These are phyloP conservation scores for Pygoscelis adeliae DNA, from an alignment of 2,113 vertebrate species.

Conservation along the genomic window DNA sequence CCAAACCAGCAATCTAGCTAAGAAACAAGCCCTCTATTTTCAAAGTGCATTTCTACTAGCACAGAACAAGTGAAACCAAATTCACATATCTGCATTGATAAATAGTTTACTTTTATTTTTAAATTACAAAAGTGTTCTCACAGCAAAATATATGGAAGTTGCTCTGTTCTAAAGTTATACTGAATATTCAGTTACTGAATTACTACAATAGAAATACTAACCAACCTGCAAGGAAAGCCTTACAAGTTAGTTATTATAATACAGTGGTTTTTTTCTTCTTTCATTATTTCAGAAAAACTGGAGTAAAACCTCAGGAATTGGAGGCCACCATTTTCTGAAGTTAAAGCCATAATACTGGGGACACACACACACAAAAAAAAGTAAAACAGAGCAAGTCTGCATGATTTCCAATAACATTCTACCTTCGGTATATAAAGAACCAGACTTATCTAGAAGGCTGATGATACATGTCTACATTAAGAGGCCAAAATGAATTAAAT, in stretches of 20 bases:
- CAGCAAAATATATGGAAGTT: neutral
- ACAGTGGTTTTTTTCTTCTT: neutral
- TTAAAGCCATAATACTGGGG: neutral
- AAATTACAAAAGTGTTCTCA: neutral
- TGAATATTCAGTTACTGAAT: neutral
- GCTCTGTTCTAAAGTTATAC: neutral
- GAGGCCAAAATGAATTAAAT: neutral
- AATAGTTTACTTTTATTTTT: neutral
- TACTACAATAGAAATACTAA: neutral
- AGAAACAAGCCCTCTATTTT: neutral
- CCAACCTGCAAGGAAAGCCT: neutral
- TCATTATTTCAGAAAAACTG: slow-evolving; percentile 3
- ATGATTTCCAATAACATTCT: neutral
- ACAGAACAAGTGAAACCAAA: neutral
- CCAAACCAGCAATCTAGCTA: neutral
- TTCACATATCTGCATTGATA: neutral
- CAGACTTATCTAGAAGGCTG: neutral
- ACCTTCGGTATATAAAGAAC: neutral
- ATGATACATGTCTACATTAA: neutral
- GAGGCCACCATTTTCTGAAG: neutral
- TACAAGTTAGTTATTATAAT: neutral
- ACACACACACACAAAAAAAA: neutral
- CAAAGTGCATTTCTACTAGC: neutral
- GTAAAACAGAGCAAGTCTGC: neutral
- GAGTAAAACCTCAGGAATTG: neutral